Conservation (phyloP, 2,113 vertebrate species). For the Bungarus multicinctus region DNA sequence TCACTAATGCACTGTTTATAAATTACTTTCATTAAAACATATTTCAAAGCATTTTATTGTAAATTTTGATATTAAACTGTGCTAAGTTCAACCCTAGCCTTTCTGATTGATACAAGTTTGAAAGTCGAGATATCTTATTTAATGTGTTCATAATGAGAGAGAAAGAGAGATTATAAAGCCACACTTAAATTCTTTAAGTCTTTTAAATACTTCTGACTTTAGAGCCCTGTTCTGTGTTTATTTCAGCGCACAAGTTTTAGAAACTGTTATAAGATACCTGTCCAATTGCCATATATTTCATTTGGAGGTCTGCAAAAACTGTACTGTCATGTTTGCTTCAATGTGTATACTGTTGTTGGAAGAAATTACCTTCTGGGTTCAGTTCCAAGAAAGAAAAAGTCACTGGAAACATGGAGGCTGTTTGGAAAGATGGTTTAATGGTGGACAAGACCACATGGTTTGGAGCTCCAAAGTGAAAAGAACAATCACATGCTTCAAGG, state of each 20-base stretch:
- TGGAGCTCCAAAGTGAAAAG: no score
- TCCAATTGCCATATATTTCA: not conserved
- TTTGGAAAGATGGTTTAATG: no score
- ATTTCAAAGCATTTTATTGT: not conserved
- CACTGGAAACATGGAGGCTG: no score
- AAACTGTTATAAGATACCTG: not conserved
- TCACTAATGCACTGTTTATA: not conserved
- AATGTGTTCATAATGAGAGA: not conserved
- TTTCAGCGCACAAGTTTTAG: not conserved
- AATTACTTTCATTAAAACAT: not conserved
- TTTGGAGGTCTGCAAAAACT: not conserved
- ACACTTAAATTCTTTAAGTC: not conserved
- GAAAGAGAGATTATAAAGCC: not conserved
- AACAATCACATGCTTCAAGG: no score
- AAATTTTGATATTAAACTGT: not conserved
- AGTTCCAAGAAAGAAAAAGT: no score
- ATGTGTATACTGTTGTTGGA: no score
- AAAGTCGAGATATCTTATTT: not conserved
- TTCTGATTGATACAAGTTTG: not conserved
- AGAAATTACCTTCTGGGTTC: no score
- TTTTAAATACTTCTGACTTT: not conserved
- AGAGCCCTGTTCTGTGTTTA: not conserved
- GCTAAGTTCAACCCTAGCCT: not conserved
- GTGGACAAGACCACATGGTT: no score
- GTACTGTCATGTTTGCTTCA: not conserved